Base-by-base conservation (phyloP, 2,113 vertebrate species). In the Stigmatopora nigra region DNA sequence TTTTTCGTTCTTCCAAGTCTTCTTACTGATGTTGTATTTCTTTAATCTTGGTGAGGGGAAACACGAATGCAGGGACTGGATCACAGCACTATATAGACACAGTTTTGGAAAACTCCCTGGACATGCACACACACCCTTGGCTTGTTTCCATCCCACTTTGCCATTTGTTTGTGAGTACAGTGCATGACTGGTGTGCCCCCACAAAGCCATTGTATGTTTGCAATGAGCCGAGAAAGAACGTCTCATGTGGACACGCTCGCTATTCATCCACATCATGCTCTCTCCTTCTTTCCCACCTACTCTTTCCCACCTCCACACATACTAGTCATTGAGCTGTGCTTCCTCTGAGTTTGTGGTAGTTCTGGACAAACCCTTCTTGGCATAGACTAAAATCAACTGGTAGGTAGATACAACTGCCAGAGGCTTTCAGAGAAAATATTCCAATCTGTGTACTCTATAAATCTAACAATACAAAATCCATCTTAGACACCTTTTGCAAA, bases 21-120 rank as follows among this genome's bases (percentile, higher is more conserved):
- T 83, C 74, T 81, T 86, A 79, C 76, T 62, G 78, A 85, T 78
- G 78, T 44, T n/a, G 56, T 41, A 19, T 60, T 61, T 20, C 41
- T 45, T 61, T 61, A 6, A 45, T 61, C 59, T 22, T 19, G 44
- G 41, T 45, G 38, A 61, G n/a, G 59, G 44, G 41, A n/a, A n/a
- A 61, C 38, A 45, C 59, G 45, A n/a, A 45, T 45, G n/a, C 19
- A 46, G 19, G 38, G 13, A 45, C 58, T 41, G 58, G 19, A 44
- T 60, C 36, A 59, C 31, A n/a, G 53, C 53, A 56, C 20, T 6
- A 56, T 14, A 22, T 19, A 31, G 53, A 56, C 25, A 41, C 10
- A n/a, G 1, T 44, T 10, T 13, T 44, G 19, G 9, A 52, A 47
- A 16, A 49, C 59, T 55, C 6, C 59, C 41, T n/a, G 61, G 51